phyloP scores from a whole-genome alignment of 2,113 vertebrate genomes.

The Ancistrus triradiatus region DNA sequence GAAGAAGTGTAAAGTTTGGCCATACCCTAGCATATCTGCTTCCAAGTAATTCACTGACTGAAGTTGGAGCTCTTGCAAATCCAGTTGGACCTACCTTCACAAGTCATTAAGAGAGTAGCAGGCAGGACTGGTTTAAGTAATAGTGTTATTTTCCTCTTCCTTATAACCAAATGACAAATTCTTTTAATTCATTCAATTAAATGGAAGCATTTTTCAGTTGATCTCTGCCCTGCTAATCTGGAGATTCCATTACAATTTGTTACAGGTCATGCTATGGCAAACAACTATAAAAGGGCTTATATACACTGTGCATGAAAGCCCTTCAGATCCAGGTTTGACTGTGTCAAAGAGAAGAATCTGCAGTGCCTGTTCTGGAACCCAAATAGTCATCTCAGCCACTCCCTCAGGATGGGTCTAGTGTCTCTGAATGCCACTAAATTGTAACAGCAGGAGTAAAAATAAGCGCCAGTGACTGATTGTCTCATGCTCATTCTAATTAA shows the following conservation, averaged over 20 bases:
- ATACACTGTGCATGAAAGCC: too few relatives aligned
- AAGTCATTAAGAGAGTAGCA: constrained; percentile 51
- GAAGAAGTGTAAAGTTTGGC: constrained; percentile 29
- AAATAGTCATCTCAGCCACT: constrained; percentile 3
- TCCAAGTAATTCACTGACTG: constrained; percentile 11
- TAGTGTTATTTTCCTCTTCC: constrained; percentile 27
- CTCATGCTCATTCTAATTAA: constrained; percentile 62
- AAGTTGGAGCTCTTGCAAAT: constrained; percentile 28
- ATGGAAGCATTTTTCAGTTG: not conserved
- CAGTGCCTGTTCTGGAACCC: not conserved
- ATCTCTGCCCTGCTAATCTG: constrained; percentile 1
- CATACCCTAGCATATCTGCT: constrained; percentile 30
- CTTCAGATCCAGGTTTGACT: not conserved
- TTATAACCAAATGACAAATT: constrained; percentile 17
- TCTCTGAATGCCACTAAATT: constrained; percentile 27
- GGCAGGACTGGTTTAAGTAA: constrained; percentile 64
- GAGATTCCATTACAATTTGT: not conserved
- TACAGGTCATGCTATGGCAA: too few relatives aligned
- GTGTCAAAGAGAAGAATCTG: not conserved
- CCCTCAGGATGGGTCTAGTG: constrained; percentile 27
- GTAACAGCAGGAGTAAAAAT: constrained; percentile 49
- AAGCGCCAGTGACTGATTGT: constrained; percentile 36
- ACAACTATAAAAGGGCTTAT: not conserved
- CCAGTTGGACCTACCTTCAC: constrained; percentile 36
- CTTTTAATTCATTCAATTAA: constrained; percentile 4